Evolutionary conservation across 2,113 vertebrate species (phyloP).

Genomic region (Apeltes quadracus): DNA sequence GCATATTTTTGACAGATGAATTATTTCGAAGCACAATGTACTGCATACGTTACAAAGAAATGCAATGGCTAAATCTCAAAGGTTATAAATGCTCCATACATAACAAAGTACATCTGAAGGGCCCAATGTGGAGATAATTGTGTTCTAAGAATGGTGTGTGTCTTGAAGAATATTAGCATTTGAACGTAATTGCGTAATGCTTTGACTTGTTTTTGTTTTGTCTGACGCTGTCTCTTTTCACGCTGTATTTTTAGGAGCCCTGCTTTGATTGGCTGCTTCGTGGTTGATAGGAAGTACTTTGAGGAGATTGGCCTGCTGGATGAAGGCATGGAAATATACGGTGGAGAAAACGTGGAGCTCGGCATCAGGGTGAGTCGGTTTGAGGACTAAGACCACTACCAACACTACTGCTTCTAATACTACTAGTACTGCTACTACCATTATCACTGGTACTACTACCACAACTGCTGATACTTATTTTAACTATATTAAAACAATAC

Average conservation of each 20-base stretch:
- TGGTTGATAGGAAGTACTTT: conserved; percentile 82
- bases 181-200: neutral
- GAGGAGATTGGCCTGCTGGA: conserved; percentile 82
- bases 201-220: neutral
- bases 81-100: conserved; percentile 25
- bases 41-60: conserved; percentile 6
- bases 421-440: too few species aligned
- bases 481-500: too few species aligned
- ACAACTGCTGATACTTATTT: too few species aligned
- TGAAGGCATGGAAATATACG: conserved; percentile 82
- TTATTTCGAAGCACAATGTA: conserved; percentile 36
- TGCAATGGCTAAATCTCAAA: conserved; percentile 14
- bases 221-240: neutral
- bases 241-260: conserved; percentile 73
- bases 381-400: too few species aligned
- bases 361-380: conserved; percentile 77
- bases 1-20: conserved; percentile 27
- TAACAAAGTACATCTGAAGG: neutral
- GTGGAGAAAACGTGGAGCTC: conserved; percentile 84
- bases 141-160: neutral
- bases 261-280: conserved; percentile 81
- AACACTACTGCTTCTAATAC: too few species aligned
- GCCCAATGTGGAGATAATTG: conserved; percentile 1
- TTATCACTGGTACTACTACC: too few species aligned
- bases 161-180: conserved; percentile 10